Evolutionary conservation across 2,113 vertebrate species (phyloP), one percentile per base, ranked within the genome.

Genomic region (Orientallactaga bullata): DNA sequence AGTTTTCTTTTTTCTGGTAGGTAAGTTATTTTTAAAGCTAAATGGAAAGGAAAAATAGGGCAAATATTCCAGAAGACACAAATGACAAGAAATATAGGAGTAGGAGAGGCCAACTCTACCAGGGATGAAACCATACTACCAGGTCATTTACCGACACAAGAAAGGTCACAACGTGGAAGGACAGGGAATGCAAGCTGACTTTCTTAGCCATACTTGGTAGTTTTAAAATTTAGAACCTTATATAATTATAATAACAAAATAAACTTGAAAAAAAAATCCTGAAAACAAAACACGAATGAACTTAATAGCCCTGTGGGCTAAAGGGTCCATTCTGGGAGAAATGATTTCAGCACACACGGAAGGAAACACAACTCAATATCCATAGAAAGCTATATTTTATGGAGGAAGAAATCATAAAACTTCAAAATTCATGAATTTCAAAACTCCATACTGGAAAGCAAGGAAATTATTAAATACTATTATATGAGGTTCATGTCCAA

Each of bases 341-440:
- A 72, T 47, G 74, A 5, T 73, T 82, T 86, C 68, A 88, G 84
- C 26, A 90, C 47, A 79, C 30, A 55, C 68, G 68, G 61, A 94
- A 87, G 68, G 61, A 94, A 87, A 72, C 32, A 77, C 61, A 60
- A 81, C 16, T 82, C 30, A 37, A 17, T 3, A 35, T 51, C 24
- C n/a, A 73, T 11, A 71, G 8, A 84, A 85, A 77, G 35, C 65
- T 32, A 51, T 15, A 72, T 63, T 5, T 13, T 24, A 88, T 17
- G 11, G 28, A 74, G 51, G 60, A 88, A 87, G 47, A 17, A 69
- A 81, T 28, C 69, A 13, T 20, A 86, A 58, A 73, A 32, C 37
- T 77, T 73, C 88, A 93, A 83, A 90, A 78, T 42, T 93, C 11
- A 71, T 80, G 71, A 86, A 76, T 42, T 87, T 23, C 18, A 88